These are phyloP conservation scores for Caenorhabditis wallacei DNA, from an alignment of 2,888 invertebrate species.

Conservation along the genomic window DNA sequence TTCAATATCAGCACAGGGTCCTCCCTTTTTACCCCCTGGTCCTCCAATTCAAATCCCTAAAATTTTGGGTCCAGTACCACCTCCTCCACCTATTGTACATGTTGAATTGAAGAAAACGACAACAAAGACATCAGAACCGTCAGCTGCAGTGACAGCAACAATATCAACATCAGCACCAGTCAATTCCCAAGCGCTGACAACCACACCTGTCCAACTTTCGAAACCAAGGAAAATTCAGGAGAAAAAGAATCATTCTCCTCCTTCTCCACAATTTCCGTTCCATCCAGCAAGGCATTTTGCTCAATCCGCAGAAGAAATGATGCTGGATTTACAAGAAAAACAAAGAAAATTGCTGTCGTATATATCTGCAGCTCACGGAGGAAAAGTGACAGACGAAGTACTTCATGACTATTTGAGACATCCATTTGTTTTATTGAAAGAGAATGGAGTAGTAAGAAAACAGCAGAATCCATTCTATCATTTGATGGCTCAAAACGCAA, in stretches of 20 bases:
- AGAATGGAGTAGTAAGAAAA: slow-evolving; percentile 31
- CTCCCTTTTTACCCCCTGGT: neutral
- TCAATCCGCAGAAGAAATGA: slow-evolving; percentile 22
- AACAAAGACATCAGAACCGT: neutral
- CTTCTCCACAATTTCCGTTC: neutral
- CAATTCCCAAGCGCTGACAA: neutral
- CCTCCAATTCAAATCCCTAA: too few species aligned
- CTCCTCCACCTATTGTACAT: neutral
- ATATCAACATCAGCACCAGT: neutral
- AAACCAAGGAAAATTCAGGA: neutral
- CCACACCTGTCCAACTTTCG: neutral
- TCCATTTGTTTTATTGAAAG: slow-evolving; percentile 41
- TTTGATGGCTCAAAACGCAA: slow-evolving; percentile 19
- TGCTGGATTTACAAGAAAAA: slow-evolving; percentile 29
- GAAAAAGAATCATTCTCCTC: neutral
- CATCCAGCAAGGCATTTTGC: slow-evolving; percentile 8
- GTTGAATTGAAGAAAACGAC: neutral
- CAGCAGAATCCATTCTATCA: slow-evolving; percentile 53
- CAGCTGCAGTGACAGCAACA: neutral
- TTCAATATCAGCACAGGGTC: neutral
- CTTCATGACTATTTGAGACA: slow-evolving; percentile 43
- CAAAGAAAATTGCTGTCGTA: slow-evolving; percentile 42
- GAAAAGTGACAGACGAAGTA: slow-evolving; percentile 43
- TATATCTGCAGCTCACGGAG: slow-evolving; percentile 40
- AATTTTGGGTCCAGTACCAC: neutral